Evolutionary conservation across 1,140 invertebrate species (phyloP), one percentile per base, ranked within the genome.

Genomic region (Oryctes rhinoceros): DNA sequence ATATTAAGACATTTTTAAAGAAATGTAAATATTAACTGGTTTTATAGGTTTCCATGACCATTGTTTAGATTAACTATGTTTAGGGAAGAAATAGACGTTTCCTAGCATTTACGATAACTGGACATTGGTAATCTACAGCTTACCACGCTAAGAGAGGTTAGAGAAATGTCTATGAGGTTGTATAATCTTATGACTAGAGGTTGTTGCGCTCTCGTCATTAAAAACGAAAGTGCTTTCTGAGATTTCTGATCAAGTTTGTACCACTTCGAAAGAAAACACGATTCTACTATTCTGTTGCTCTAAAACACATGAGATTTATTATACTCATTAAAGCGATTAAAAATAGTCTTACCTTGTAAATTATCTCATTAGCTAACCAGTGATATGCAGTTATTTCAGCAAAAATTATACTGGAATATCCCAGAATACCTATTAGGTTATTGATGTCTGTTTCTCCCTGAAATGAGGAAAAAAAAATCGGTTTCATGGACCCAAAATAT

Each of bases 361-460:
- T 74, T 9, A 74, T 74, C 18, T 74, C 67, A 9, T 74, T 74
- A 24, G 30, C 67, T 37, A 74, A 1, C 67, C 67, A 74, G 15
- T 39, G 30, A 35, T 74, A 74, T 39, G 37, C 30, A 13, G 67
- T 10, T 24, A 74, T 37, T 24, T 74, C 9, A 9, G 15, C 67
- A 10, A 74, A 74, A 5, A 74, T n/a, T 11, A 20, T 30, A 9
- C 67, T 59, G 13, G 53, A 59, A 59, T 59, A 59, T 7, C 53
- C 53, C 3, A 13, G 6, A 7, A 59, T n/a, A 3, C 53, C 53
- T n/a, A 59, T 59, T 6, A 59, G 15, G 6, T 59, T 15, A 18
- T 7, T 18, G 15, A 18, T 18, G 53, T 59, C 18, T 3, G 13
- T 59, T 4, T 59, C 18, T 59, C 18, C 15, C 53, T 59, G n/a